phyloP scores from a whole-genome alignment of 1,140 invertebrate species.

The Gerris buenoi region DNA sequence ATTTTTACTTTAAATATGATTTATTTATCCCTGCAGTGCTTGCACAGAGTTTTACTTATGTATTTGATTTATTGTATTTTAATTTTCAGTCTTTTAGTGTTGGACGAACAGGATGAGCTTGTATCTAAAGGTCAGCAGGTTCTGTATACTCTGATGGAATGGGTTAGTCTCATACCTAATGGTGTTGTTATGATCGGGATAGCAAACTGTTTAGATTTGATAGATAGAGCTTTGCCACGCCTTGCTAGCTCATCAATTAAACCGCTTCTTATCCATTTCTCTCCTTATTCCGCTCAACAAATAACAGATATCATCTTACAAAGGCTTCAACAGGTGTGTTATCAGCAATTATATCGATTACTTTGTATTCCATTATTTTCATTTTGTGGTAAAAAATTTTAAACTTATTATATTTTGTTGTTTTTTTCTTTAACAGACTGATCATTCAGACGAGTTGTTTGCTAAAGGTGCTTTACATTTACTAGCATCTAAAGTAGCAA shows the following conservation, averaged over 20 bases:
- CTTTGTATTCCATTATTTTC: not conserved
- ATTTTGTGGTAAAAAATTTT: not conserved
- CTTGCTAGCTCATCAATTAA: constrained; percentile 59
- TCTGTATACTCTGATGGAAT: constrained; percentile 85
- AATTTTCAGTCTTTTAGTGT: constrained; percentile 56
- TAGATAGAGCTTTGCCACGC: constrained; percentile 74
- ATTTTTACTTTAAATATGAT: too few relatives aligned
- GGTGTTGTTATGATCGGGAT: constrained; percentile 77
- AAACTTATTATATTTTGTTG: not conserved
- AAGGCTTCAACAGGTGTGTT: constrained; percentile 46
- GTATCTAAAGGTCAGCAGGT: constrained; percentile 68
- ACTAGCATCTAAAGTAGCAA: constrained; percentile 85
- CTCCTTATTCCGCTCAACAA: constrained; percentile 80
- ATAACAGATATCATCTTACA: constrained; percentile 72
- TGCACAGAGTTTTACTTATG: constrained; percentile 4
- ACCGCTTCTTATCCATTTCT: constrained; percentile 69
- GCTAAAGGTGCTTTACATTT: constrained; percentile 67
- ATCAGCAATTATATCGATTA: not conserved
- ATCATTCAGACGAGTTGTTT: constrained; percentile 47
- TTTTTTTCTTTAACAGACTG: not conserved
- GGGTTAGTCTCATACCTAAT: constrained; percentile 55
- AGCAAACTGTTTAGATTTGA: constrained; percentile 90
- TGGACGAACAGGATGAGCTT: constrained; percentile 94
- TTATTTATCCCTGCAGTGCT: too few relatives aligned
- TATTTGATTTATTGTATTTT: constrained; percentile 19